Evolutionary conservation across 2,888 invertebrate species (phyloP).

Genomic region (Drosophila neonasuta): DNA sequence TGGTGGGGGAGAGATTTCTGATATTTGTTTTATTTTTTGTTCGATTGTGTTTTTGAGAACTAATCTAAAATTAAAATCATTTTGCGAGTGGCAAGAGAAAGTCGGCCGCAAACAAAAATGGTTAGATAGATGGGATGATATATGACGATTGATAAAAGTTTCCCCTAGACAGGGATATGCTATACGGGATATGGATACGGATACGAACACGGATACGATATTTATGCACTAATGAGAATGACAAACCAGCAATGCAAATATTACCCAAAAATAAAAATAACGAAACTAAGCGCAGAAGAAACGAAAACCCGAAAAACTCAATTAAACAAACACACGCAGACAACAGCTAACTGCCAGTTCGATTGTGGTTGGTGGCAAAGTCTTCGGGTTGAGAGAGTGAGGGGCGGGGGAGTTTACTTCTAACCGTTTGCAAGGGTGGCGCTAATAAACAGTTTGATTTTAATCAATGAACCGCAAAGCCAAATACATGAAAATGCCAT

Average conservation of each 20-base stretch:
- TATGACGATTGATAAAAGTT: slow-evolving; percentile 64
- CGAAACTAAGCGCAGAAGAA: slow-evolving; percentile 6
- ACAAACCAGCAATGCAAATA: slow-evolving; percentile 72
- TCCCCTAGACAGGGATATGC: slow-evolving; percentile 20
- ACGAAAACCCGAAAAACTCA: slow-evolving; percentile 60
- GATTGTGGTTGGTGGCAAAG: slow-evolving; percentile 13
- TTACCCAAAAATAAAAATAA: slow-evolving; percentile 34
- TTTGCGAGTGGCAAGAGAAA: slow-evolving; percentile 49
- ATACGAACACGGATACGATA: slow-evolving; percentile 19
- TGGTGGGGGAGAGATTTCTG: slow-evolving; percentile 13
- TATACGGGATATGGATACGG: slow-evolving; percentile 23
- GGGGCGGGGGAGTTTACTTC: slow-evolving; percentile 33
- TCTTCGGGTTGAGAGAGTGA: not conserved
- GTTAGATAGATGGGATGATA: slow-evolving; percentile 51
- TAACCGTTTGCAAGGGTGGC: slow-evolving; percentile 41
- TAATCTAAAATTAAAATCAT: slow-evolving; percentile 81
- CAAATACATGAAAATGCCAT: slow-evolving; percentile 66
- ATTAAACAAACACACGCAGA: slow-evolving; percentile 73
- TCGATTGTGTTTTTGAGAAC: slow-evolving; percentile 33
- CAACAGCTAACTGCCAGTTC: slow-evolving; percentile 14
- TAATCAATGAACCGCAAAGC: slow-evolving; percentile 77
- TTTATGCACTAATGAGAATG: slow-evolving; percentile 71
- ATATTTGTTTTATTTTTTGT: slow-evolving; percentile 34
- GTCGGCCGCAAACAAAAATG: slow-evolving; percentile 48
- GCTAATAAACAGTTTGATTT: slow-evolving; percentile 76